Conservation (phyloP, 2,888 invertebrate genomes). For the Pristionchus entomophagus region DNA sequence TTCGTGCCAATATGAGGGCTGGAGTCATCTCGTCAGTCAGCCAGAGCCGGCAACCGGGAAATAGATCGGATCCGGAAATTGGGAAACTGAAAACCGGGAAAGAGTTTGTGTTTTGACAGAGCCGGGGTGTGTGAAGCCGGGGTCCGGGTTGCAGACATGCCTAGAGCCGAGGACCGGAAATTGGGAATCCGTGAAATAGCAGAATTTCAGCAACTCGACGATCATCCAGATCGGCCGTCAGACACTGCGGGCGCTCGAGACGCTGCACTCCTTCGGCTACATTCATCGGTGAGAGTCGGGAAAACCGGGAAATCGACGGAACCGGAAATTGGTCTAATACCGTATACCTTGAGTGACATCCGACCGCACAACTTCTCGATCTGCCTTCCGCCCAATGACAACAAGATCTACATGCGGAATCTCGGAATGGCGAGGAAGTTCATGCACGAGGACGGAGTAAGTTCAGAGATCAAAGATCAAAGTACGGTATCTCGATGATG, state of each 20-base stretch:
- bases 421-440: conserved; percentile 24
- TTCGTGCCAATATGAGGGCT: conserved; percentile 1
- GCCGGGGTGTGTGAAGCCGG: too few relatives aligned
- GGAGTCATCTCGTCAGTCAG: conserved; percentile 27
- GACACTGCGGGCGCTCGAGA: conserved; percentile 16
- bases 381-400: neutral
- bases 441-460: neutral
- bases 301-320: too few relatives aligned
- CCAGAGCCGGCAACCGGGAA: too few relatives aligned
- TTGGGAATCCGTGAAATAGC: too few relatives aligned
- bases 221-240: neutral
- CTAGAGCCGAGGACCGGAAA: too few relatives aligned
- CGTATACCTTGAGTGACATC: too few relatives aligned
- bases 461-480: too few relatives aligned
- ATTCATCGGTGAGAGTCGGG: conserved; percentile 4
- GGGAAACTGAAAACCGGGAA: neutral
- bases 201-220: conserved; percentile 7
- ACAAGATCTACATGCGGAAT: conserved; percentile 38
- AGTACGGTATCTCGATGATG: neutral
- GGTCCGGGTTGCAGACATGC: too few relatives aligned
- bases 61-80: neutral
- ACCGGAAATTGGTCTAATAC: too few relatives aligned
- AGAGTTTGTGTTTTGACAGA: too few relatives aligned
- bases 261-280: conserved; percentile 3
- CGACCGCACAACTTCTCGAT: conserved; percentile 36